Evolutionary conservation across 1,140 invertebrate species (phyloP).

Genomic region (Rhopalosiphum padi): DNA sequence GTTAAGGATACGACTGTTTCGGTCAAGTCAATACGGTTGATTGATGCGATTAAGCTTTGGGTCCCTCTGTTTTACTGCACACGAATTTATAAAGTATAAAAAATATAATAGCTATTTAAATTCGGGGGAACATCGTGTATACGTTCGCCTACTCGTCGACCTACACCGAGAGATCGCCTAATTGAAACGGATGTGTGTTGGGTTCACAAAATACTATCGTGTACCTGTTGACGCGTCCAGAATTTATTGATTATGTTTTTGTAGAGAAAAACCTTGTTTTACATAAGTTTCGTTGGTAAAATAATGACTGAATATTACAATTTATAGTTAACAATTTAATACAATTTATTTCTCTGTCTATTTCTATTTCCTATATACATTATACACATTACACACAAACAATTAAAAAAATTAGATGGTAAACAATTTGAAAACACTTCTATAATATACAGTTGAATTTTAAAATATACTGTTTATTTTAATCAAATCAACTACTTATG

Average conservation of each 20-base stretch:
- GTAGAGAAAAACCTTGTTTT: conserved; percentile 17
- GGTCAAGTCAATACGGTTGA: conserved; percentile 30
- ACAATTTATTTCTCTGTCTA: background rate
- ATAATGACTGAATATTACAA: background rate
- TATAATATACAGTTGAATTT: too few species aligned
- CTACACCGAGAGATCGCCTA: conserved; percentile 38
- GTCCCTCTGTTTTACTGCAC: conserved; percentile 26
- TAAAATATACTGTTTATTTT: background rate
- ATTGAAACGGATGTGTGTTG: conserved; percentile 53
- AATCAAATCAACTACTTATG: background rate
- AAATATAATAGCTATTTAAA: conserved; percentile 27
- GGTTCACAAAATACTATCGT: background rate
- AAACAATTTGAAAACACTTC: background rate
- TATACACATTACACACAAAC: background rate
- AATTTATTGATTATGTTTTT: conserved; percentile 41
- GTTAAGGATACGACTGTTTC: conserved; percentile 23
- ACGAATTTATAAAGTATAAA: conserved; percentile 30
- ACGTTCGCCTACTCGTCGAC: conserved; percentile 48
- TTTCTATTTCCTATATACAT: background rate
- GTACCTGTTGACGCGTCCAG: conserved; percentile 38
- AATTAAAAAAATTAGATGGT: background rate
- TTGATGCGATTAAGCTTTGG: conserved; percentile 46
- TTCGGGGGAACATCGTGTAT: conserved; percentile 25
- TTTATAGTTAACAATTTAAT: background rate
- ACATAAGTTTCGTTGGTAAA: conserved; percentile 6